Percentiles rank a stretch among this genome's conserved stretches.
phyloP scores from a whole-genome alignment of 1,140 invertebrate species.

The Saxidomus purpurata region DNA sequence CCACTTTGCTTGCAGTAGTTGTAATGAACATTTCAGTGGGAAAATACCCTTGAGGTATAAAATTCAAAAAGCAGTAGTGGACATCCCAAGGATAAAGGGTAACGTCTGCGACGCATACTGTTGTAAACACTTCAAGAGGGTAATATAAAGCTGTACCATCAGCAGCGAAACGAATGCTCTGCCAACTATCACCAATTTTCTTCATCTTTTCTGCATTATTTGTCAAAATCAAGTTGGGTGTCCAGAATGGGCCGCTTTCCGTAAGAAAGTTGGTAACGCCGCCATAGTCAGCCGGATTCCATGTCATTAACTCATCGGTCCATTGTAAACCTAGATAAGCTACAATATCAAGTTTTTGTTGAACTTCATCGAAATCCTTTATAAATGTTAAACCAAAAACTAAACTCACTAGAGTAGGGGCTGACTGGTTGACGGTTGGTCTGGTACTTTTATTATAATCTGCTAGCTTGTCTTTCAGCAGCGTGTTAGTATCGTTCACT shows the following conservation, averaged over 20 bases:
- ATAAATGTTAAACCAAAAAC: not conserved
- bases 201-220: not conserved
- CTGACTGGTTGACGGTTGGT: constrained; percentile 5
- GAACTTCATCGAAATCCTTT: constrained; percentile 29
- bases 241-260: not conserved
- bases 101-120: constrained; percentile 98
- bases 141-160: constrained; percentile 91
- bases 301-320: constrained; percentile 12
- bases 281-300: constrained; percentile 29
- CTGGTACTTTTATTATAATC: not conserved
- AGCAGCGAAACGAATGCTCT: constrained; percentile 21
- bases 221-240: constrained; percentile 17
- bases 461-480: constrained; percentile 12
- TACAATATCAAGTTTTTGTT: not conserved
- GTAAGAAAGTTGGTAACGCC: not conserved
- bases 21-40: not conserved
- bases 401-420: not conserved
- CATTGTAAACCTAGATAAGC: not conserved
- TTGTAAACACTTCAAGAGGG: constrained; percentile 87
- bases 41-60: not conserved
- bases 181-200: constrained; percentile 14
- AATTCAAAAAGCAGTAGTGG: constrained; percentile 96
- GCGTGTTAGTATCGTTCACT: not conserved
- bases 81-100: constrained; percentile 95
- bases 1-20: not conserved